These are phyloP conservation scores for Rattus norvegicus DNA, from an alignment of 2,113 vertebrate species.

Conservation along the genomic window GRCr8 NC_086032.1:13150001-13150500, in stretches of 20 bases:
- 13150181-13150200: background rate
- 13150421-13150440: background rate
- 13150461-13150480: background rate
- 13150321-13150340: no score
- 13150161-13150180: conserved; percentile 21
- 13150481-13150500: background rate
- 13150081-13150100: conserved; percentile 23
- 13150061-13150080: conserved; percentile 8
- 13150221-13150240: conserved; percentile 32
- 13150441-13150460: background rate
- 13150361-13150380: no score
- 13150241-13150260: no score
- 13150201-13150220: background rate
- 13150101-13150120: background rate
- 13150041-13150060: background rate
- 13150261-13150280: no score
- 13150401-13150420: no score
- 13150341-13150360: no score
- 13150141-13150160: background rate
- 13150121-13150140: background rate
- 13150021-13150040: background rate
- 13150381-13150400: no score
- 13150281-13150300: no score
- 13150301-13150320: no score
- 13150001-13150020: background rate